phyloP scores from a whole-genome alignment of 2,888 invertebrate genomes.

The Drosophila imparisetae region DNA sequence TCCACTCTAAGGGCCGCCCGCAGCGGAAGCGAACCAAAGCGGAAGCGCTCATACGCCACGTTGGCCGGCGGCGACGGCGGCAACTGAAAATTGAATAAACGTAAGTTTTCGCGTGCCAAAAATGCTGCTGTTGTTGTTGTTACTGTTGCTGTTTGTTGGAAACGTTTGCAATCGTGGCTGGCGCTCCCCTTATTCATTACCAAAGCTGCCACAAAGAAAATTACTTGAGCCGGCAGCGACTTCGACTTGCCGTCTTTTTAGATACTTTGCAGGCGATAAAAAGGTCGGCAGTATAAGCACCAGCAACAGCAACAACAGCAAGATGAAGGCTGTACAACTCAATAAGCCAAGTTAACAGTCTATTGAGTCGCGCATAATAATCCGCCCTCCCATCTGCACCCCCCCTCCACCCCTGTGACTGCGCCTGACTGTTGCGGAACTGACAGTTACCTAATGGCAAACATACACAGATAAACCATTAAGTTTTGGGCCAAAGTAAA shows the following conservation, averaged over 20 bases:
- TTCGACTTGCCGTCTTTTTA: conserved; percentile 67
- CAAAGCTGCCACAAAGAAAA: conserved; percentile 71
- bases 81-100: conserved; percentile 78
- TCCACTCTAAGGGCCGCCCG: conserved; percentile 13
- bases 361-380: conserved; percentile 68
- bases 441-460: conserved; percentile 82
- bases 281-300: conserved; percentile 60
- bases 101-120: conserved; percentile 79
- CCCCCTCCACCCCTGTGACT: conserved; percentile 5
- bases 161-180: conserved; percentile 19
- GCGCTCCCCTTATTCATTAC: conserved; percentile 70
- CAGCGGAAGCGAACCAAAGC: conserved; percentile 70
- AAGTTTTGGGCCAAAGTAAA: conserved; percentile 64
- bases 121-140: conserved; percentile 43
- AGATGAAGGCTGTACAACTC: conserved; percentile 61
- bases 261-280: conserved; percentile 76
- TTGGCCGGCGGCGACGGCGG: conserved; percentile 54
- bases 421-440: conserved; percentile 57
- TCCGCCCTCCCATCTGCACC: neutral
- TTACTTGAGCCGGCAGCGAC: conserved; percentile 60
- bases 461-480: conserved; percentile 80
- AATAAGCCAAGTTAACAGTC: conserved; percentile 79
- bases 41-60: conserved; percentile 77
- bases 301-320: conserved; percentile 21
- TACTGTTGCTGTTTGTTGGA: conserved; percentile 23